Base-by-base conservation (phyloP, 1,140 invertebrate genomes). In the Drosophila ogumai region DNA sequence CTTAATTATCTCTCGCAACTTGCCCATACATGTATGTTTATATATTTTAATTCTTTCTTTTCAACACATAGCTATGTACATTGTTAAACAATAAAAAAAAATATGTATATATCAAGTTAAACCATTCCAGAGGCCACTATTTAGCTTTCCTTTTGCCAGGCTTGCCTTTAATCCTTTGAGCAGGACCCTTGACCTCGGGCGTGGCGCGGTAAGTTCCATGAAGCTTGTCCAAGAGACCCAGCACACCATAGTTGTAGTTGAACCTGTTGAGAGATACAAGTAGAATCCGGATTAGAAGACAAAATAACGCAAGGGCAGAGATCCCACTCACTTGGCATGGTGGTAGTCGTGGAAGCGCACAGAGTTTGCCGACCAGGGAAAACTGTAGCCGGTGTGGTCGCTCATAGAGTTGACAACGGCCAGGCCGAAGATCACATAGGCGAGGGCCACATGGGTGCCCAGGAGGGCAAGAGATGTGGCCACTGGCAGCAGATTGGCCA, bases 331-430 rank as follows among this genome's bases (percentile, higher is more conserved):
- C 97, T 97, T 97, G 66, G 96, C 93, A 92, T 98, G 97, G 92
- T 98, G 97, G 91, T 96, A 98, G 93, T 98, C 97, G 85, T 98
- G 97, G 31, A 96, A 96, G 91, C 98, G 96, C 10, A 97, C 96
- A 6, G 96, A 97, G 4, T 32, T 56, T 2, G 96, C 96, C 66
- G 97, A 95, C 82, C 98, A 96, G 1, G 97, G 97, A 71, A 98
- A 94, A 92, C 98, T 97, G 85, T 98, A 98, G 6, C 97, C 97
- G 50, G 96, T 96, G 90, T 98, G 97, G 43, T 96, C 95, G 82
- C 97, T 96, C 32, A 97, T 94, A 0, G 97, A 97, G 7, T 95
- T 96, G 15, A 97, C 86, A 47, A 97, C 95, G 3, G 96, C 96
- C 49, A 97, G 82, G 2, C 94, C 94, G 77, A 97, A 96, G 95